phyloP scores from a whole-genome alignment of 2,113 vertebrate genomes.

The Copsychus sechellarum region DNA sequence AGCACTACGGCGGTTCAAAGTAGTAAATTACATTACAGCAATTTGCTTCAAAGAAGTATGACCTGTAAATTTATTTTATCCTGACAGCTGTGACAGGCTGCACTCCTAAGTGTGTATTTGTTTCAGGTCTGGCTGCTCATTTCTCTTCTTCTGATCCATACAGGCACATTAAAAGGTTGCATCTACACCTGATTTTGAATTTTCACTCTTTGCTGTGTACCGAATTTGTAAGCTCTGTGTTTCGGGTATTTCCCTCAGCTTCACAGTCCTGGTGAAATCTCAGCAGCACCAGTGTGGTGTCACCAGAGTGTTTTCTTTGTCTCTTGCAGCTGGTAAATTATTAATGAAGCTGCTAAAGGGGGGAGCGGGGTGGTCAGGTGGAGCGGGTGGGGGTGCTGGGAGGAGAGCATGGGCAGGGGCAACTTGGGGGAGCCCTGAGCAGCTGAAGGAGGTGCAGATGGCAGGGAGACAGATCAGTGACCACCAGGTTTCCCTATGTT shows the following conservation, averaged over 20 bases:
- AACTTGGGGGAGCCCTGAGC: background rate
- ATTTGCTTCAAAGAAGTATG: slow-evolving; percentile 23
- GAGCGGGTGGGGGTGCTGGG: background rate
- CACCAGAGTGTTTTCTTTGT: slow-evolving; percentile 62
- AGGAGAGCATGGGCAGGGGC: background rate
- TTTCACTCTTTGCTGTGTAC: background rate
- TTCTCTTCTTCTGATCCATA: background rate
- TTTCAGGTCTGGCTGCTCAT: background rate
- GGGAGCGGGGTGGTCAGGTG: background rate
- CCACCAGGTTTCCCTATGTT: background rate
- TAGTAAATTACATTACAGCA: slow-evolving; percentile 27
- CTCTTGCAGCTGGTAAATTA: slow-evolving; percentile 61
- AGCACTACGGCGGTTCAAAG: background rate
- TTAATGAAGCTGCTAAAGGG: slow-evolving; percentile 26
- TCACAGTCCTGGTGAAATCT: background rate
- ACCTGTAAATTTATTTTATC: slow-evolving; percentile 22
- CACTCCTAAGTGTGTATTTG: background rate
- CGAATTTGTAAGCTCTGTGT: background rate
- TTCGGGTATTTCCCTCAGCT: background rate
- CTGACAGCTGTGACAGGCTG: slow-evolving; percentile 40
- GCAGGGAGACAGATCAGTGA: background rate
- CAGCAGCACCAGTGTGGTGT: background rate
- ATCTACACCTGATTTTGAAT: background rate
- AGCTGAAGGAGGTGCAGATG: background rate
- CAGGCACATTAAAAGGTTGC: background rate